These are phyloP conservation scores for Neosilurus mollespiculum DNA, from an alignment of 2,797 vertebrate genomes.

Conservation along the genomic window DNA sequence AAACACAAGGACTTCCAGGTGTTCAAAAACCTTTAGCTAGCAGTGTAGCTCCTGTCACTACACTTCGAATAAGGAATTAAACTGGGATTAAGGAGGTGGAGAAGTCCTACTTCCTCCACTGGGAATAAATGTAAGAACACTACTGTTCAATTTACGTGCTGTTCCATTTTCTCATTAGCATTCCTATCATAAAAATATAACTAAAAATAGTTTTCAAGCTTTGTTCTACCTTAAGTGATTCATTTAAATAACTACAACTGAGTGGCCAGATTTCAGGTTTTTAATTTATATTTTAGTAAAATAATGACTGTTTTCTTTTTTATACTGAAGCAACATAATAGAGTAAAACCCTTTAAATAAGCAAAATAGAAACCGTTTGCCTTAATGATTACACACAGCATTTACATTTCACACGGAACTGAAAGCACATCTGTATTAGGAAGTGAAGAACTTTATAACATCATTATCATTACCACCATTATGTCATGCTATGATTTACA, in stretches of 20 bases:
- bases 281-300: neutral
- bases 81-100: neutral
- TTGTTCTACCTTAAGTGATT: constrained; percentile 6
- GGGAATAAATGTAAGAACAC: constrained; percentile 25
- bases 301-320: neutral
- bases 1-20: neutral
- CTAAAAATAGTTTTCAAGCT: neutral
- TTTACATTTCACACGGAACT: neutral
- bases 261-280: neutral
- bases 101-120: neutral
- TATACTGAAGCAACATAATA: neutral
- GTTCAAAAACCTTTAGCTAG: neutral
- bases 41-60: neutral
- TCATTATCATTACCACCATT: constrained; percentile 22
- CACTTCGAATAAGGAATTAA: constrained; percentile 2
- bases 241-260: constrained; percentile 16
- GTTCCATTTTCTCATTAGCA: constrained; percentile 12
- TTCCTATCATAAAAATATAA: neutral
- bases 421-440: neutral
- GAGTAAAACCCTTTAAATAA: neutral
- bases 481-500: constrained; percentile 18
- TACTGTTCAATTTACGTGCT: neutral
- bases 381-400: neutral
- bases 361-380: neutral
- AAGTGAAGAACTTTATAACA: neutral